Conservation (phyloP, 2,113 vertebrate genomes). For the Gobio gobio region DNA sequence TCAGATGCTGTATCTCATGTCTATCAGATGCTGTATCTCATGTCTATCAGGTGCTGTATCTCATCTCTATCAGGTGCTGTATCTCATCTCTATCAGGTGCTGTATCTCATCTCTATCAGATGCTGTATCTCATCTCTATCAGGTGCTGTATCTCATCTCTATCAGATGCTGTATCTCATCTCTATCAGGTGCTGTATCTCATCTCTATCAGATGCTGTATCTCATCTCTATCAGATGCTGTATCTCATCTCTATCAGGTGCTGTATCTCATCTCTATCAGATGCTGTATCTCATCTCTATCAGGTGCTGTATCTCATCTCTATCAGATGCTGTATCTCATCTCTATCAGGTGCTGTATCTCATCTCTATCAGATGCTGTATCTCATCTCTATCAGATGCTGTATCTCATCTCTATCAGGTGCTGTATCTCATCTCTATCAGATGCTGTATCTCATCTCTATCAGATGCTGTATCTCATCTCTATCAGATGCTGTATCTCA, state of each 20-base stretch:
- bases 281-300: too few species aligned
- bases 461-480: neutral
- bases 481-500: conserved; percentile 17
- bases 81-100: too few species aligned
- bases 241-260: too few species aligned
- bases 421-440: neutral
- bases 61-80: conserved; percentile 8
- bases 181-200: neutral
- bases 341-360: too few species aligned
- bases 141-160: neutral
- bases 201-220: neutral
- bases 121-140: too few species aligned
- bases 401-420: too few species aligned
- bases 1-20: neutral
- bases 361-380: neutral
- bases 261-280: neutral
- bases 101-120: neutral
- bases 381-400: conserved; percentile 16
- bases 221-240: conserved; percentile 13
- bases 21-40: conserved; percentile 17
- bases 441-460: neutral
- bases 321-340: conserved; percentile 20
- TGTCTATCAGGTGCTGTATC: too few species aligned
- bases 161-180: too few species aligned
- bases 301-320: neutral